These are phyloP conservation scores for Apaloderma vittatum DNA, from an alignment of 2,113 vertebrate genomes.

Conservation along the genomic window DNA sequence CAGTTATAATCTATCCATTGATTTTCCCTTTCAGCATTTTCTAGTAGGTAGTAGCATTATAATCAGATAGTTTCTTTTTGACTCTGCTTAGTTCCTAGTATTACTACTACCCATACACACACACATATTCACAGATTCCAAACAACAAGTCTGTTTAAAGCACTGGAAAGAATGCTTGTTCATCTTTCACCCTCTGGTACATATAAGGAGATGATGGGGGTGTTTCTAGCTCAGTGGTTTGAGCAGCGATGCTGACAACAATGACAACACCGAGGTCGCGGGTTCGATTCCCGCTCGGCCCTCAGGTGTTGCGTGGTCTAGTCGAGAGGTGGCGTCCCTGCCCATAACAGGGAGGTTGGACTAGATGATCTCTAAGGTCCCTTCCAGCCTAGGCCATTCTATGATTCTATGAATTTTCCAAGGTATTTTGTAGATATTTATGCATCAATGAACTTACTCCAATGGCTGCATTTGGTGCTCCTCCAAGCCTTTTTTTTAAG, in stretches of 20 bases:
- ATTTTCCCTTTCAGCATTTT: background rate
- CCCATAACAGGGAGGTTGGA: too few species aligned
- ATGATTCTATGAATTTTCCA: too few species aligned
- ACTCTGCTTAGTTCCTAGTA: background rate
- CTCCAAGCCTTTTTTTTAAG: accelerated
- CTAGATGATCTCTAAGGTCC: too few species aligned
- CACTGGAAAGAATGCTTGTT: background rate
- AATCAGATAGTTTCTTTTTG: background rate
- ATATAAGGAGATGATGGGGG: background rate
- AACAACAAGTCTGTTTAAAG: background rate
- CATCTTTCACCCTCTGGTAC: background rate
- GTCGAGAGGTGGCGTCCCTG: too few species aligned
- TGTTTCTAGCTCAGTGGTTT: too few species aligned
- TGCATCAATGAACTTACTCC: background rate
- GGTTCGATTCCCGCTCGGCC: too few species aligned
- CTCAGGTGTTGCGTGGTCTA: too few species aligned
- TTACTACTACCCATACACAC: background rate
- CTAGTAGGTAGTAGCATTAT: background rate
- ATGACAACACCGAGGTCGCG: too few species aligned
- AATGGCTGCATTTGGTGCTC: background rate
- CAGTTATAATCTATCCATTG: background rate
- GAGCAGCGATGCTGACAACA: too few species aligned
- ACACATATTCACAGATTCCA: background rate
- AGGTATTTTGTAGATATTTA: background rate
- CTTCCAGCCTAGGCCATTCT: too few species aligned